phyloP scores from a whole-genome alignment of 2,797 vertebrate genomes.

The Melanotaenia nigrans region DNA sequence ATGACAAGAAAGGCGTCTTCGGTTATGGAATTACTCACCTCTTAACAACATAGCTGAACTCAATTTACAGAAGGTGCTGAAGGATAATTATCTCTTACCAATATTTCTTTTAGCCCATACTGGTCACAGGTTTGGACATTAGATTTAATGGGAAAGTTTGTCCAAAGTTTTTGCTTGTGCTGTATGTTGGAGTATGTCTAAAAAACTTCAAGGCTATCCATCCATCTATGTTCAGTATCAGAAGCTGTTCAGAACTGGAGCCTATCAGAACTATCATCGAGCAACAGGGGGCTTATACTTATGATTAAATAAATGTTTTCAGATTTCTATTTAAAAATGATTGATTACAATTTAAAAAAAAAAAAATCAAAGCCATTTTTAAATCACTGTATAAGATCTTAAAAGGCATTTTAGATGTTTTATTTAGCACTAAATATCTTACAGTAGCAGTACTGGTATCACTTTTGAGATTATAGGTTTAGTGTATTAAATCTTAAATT shows the following conservation, averaged over 20 bases:
- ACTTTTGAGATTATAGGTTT: background rate
- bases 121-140: background rate
- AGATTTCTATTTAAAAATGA: background rate
- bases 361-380: background rate
- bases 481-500: background rate
- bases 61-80: background rate
- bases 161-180: background rate
- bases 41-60: conserved; percentile 17
- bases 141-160: background rate
- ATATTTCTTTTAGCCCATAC: background rate
- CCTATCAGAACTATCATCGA: background rate
- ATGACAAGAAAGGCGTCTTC: conserved; percentile 27
- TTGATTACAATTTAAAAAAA: no score
- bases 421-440: background rate
- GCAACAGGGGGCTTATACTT: background rate
- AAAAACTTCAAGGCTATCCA: background rate
- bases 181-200: background rate
- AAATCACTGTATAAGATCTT: background rate
- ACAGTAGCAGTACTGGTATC: background rate
- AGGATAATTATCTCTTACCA: background rate
- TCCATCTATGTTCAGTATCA: background rate
- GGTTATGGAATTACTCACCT: conserved; percentile 48
- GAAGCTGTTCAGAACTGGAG: background rate
- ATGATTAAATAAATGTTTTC: background rate
- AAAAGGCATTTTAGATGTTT: background rate